Conservation (phyloP, 2,888 invertebrate species). For the Drepana falcataria region DNA sequence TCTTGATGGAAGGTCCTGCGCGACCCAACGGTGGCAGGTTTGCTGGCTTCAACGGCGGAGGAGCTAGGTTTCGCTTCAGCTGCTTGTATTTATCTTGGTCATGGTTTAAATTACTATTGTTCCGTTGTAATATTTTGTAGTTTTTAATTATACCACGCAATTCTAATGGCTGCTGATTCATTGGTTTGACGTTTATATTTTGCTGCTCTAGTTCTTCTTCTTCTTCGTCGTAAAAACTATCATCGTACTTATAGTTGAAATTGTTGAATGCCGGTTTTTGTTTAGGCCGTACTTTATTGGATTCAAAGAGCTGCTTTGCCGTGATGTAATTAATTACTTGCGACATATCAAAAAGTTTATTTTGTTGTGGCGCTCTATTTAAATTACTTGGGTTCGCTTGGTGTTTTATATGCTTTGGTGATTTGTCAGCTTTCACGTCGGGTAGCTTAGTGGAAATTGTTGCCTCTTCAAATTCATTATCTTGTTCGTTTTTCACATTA, state of each 20-base stretch:
- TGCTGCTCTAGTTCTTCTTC: slow-evolving; percentile 25
- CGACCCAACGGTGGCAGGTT: slow-evolving; percentile 63
- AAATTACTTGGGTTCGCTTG: slow-evolving; percentile 45
- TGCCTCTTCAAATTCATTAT: slow-evolving; percentile 21
- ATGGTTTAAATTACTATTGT: slow-evolving; percentile 38
- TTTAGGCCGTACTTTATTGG: slow-evolving; percentile 51
- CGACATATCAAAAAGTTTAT: slow-evolving; percentile 43
- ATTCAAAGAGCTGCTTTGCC: slow-evolving; percentile 61
- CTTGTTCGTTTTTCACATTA: slow-evolving; percentile 13
- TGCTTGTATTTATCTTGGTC: slow-evolving; percentile 33
- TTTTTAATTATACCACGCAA: slow-evolving; percentile 61
- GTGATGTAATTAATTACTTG: slow-evolving; percentile 59
- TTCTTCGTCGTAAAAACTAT: slow-evolving; percentile 30
- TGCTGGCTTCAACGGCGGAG: slow-evolving; percentile 37
- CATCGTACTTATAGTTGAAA: slow-evolving; percentile 32
- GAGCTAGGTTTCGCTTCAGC: slow-evolving; percentile 38
- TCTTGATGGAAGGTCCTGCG: slow-evolving; percentile 66
- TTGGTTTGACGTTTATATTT: slow-evolving; percentile 29
- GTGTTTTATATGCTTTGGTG: slow-evolving; percentile 39
- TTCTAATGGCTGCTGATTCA: slow-evolving; percentile 48
- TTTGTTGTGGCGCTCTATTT: slow-evolving; percentile 38
- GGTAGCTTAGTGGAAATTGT: slow-evolving; percentile 20
- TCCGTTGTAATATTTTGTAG: slow-evolving; percentile 66
- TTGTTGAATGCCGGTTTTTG: slow-evolving; percentile 30
- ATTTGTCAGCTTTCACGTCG: slow-evolving; percentile 41